Evolutionary conservation across 1,140 invertebrate genomes (phyloP).

Genomic region (Bombus waltoni): DNA sequence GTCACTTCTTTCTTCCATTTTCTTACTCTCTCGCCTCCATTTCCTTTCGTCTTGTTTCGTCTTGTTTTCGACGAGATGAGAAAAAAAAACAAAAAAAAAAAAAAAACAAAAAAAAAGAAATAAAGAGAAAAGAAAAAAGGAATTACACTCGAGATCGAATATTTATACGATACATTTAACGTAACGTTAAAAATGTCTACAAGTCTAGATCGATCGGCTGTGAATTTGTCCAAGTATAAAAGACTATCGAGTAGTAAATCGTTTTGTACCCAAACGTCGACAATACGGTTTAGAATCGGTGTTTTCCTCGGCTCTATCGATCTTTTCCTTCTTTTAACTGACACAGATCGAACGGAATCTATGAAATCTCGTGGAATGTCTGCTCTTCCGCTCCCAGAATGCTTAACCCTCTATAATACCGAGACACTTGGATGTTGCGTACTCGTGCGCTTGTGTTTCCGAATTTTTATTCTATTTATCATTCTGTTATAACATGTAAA

Average conservation of each 20-base stretch:
- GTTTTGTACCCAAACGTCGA: constrained; percentile 7
- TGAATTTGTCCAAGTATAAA: constrained; percentile 37
- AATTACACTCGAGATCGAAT: background rate
- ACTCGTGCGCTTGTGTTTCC: background rate
- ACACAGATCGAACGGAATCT: constrained; percentile 1
- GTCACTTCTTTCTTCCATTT: background rate
- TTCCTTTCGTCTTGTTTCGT: background rate
- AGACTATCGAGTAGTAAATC: constrained; percentile 17
- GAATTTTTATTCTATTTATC: no score
- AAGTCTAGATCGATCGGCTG: background rate
- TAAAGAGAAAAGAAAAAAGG: no score
- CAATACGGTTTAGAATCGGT: background rate
- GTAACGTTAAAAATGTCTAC: constrained; percentile 12
- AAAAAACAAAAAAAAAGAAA: no score
- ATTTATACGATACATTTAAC: background rate
- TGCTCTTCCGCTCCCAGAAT: background rate
- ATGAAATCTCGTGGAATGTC: background rate
- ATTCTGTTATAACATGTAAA: no score
- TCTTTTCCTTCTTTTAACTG: background rate
- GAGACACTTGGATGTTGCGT: background rate
- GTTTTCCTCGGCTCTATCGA: background rate
- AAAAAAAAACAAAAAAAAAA: no score
- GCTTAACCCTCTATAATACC: background rate
- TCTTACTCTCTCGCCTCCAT: background rate
- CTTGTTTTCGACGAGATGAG: no score